Evolutionary conservation across 2,888 invertebrate species (phyloP).

Genomic region (Polylopha cassiicola): DNA sequence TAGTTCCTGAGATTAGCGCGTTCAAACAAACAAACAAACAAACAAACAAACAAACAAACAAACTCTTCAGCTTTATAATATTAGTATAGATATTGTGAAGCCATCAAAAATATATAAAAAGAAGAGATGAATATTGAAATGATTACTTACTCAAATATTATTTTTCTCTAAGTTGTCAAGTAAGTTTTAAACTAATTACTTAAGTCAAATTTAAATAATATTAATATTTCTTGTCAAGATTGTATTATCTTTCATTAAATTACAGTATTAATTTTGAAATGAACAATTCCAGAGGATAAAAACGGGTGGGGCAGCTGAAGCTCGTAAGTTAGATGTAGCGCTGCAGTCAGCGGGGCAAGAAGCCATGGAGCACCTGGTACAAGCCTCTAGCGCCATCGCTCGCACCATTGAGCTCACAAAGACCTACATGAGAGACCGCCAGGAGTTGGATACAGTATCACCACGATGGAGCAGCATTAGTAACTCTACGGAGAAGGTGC

Average conservation of each 20-base stretch:
- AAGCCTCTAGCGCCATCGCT: slow-evolving; percentile 56
- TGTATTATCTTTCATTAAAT: not conserved
- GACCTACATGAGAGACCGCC: slow-evolving; percentile 41
- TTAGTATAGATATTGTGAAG: too few relatives aligned
- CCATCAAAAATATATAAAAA: too few relatives aligned
- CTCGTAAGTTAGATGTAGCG: slow-evolving; percentile 48
- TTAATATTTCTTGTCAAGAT: too few relatives aligned
- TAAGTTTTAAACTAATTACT: too few relatives aligned
- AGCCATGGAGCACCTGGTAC: slow-evolving; percentile 52
- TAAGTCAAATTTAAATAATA: too few relatives aligned
- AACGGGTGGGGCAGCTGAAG: slow-evolving; percentile 47
- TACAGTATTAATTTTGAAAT: slow-evolving; percentile 2
- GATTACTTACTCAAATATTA: too few relatives aligned
- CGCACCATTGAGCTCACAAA: slow-evolving; percentile 51
- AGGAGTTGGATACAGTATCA: slow-evolving; percentile 40
- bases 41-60: too few relatives aligned
- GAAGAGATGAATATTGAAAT: too few relatives aligned
- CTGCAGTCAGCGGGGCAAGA: slow-evolving; percentile 53
- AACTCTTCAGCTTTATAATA: too few relatives aligned
- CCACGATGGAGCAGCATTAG: slow-evolving; percentile 55
- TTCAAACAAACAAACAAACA: too few relatives aligned
- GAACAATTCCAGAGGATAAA: slow-evolving; percentile 43
- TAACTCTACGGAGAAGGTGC: slow-evolving; percentile 50
- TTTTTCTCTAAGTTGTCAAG: too few relatives aligned
- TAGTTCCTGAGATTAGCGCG: too few relatives aligned